These are phyloP conservation scores for Eugnorisma glareosa DNA, from an alignment of 2,888 invertebrate genomes.

Conservation along the genomic window DNA sequence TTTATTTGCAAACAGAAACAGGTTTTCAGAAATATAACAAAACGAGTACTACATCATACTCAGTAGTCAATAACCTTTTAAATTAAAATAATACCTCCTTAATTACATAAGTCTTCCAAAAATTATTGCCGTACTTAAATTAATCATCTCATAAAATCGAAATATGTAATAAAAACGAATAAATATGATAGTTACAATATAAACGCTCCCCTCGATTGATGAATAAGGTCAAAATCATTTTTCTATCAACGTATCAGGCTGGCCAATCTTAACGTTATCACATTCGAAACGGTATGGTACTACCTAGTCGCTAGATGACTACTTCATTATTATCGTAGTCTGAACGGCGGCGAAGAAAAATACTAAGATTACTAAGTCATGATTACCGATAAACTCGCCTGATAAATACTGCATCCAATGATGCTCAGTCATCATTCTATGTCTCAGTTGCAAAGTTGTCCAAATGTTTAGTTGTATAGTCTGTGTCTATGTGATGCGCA, in stretches of 20 bases:
- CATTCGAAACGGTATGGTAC: constrained; percentile 19
- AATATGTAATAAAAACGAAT: background rate
- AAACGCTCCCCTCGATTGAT: background rate
- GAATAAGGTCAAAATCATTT: constrained; percentile 41
- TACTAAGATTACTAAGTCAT: constrained; percentile 34
- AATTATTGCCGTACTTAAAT: background rate
- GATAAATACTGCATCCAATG: constrained; percentile 28
- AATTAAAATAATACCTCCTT: background rate
- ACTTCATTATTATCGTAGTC: constrained; percentile 25
- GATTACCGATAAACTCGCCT: constrained; percentile 37
- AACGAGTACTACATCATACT: background rate
- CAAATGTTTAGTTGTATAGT: constrained; percentile 45
- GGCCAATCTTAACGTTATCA: constrained; percentile 23
- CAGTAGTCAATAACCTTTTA: background rate
- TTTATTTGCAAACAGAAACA: constrained; percentile 4
- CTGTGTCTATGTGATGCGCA: constrained; percentile 60
- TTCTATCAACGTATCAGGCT: constrained; percentile 4
- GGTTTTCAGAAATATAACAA: background rate
- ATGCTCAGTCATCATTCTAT: constrained; percentile 53
- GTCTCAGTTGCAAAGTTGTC: constrained; percentile 34
- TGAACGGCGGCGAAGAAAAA: constrained; percentile 28
- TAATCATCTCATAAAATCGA: background rate
- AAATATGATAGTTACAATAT: background rate
- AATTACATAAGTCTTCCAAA: background rate
- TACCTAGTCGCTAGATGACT: constrained; percentile 5